Evolutionary conservation across 2,113 vertebrate species (phyloP).

Genomic region (Himantopus leucocephalus): DNA sequence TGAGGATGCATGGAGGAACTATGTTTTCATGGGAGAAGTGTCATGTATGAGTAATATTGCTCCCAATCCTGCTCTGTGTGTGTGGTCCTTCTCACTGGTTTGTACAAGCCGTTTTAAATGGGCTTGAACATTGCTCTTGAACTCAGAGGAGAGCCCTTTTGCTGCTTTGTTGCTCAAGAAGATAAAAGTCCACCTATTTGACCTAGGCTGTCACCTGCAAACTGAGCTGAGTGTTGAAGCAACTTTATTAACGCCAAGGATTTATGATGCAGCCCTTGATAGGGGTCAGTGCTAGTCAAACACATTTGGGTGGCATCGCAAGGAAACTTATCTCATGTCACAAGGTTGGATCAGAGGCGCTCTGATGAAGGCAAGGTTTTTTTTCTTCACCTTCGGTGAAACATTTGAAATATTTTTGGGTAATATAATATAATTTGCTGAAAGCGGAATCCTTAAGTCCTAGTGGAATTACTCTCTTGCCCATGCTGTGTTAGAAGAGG

Average conservation of each 20-base stretch:
- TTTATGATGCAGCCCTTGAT: neutral
- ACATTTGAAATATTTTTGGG: neutral
- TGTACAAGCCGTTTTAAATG: neutral
- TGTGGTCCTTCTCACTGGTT: fast-evolving
- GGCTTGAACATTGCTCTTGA: neutral
- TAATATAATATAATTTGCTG: neutral
- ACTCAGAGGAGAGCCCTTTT: neutral
- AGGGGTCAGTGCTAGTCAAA: neutral
- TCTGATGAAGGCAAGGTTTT: neutral
- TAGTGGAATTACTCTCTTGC: neutral
- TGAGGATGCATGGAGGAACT: neutral
- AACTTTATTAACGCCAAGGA: fast-evolving
- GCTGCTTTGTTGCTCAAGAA: neutral
- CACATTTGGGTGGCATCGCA: neutral
- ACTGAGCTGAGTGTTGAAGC: neutral
- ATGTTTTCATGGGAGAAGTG: neutral
- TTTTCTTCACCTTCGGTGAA: neutral
- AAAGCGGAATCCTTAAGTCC: neutral
- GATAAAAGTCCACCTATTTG: neutral
- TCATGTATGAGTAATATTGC: neutral
- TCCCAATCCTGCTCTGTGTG: fast-evolving
- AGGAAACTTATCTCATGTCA: fast-evolving
- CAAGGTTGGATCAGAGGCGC: neutral
- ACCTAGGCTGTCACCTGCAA: neutral
- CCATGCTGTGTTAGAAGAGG: neutral